Base-by-base conservation (phyloP, 2,113 vertebrate species). In the Falco punctatus region DNA sequence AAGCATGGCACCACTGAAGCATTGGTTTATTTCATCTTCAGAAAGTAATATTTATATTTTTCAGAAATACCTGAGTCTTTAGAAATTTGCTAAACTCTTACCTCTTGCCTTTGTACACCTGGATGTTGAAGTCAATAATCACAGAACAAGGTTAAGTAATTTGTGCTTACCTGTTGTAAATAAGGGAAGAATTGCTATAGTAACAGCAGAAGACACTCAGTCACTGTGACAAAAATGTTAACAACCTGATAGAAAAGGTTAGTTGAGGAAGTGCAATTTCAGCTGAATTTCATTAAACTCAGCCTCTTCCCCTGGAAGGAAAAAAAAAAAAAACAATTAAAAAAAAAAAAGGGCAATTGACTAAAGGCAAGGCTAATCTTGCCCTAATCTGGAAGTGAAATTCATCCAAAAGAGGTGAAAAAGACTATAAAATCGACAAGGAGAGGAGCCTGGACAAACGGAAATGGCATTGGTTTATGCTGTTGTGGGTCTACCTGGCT, bases 151-250 rank as follows among this genome's bases (percentile, higher is more conserved):
- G 57, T 83, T 62, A 54, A 81, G 33, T 44, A 77, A 81, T 88
- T 94, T 77, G 18, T 32, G 27, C 42, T 6, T 74, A 66, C 55
- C 59, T 78, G 89, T 91, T 46, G 72, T 86, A 94, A 92, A 89
- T 74, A 89, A 81, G 38, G 38, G 15, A 33, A 81, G 59, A 73
- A 95, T 94, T 89, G 59, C 64, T 94, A 81, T 81, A 91, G 55
- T 94, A 95, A 92, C 54, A 78, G 42, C 55, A 81, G 46, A 94
- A 92, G 46, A 66, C 46, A 75, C 27, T 88, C 74, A 52, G 73
- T 85, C 84, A 92, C 81, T 58, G 21, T 88, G 87, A 93, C 51
- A 96, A 94, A 97, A 92, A 84, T 19, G 27, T 54, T 54, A 40
- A 35, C 81, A 91, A 54, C 21, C 35, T 54, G 52, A 71, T 33